phyloP scores from a whole-genome alignment of 2,113 vertebrate species.

The Plectropomus leopardus region DNA sequence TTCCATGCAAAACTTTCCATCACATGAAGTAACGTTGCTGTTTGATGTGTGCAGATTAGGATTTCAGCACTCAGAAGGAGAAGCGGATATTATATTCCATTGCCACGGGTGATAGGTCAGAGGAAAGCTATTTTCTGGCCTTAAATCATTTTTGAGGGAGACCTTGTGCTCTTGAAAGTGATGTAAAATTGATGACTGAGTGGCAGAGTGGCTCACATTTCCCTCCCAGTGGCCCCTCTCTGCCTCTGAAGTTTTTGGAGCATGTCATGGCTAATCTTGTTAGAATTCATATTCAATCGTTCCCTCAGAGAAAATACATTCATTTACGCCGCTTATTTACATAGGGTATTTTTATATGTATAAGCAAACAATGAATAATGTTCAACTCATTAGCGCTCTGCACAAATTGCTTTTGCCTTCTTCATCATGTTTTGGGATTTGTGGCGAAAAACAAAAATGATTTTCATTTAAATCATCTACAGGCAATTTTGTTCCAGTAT shows the following conservation, averaged over 20 bases:
- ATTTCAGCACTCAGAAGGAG: constrained; percentile 35
- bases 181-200: constrained; percentile 77
- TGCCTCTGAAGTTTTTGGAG: constrained; percentile 66
- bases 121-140: constrained; percentile 68
- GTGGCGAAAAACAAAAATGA: constrained; percentile 31
- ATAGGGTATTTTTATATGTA: constrained; percentile 46
- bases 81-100: constrained; percentile 60
- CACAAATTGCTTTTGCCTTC: constrained; percentile 53
- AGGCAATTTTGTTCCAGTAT: constrained; percentile 54
- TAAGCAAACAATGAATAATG: constrained; percentile 50
- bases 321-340: constrained; percentile 50
- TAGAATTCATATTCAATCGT: constrained; percentile 56
- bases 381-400: constrained; percentile 41
- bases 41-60: constrained; percentile 64
- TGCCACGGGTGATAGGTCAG: constrained; percentile 55
- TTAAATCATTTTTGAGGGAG: constrained; percentile 72
- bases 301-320: constrained; percentile 45
- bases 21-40: constrained; percentile 27
- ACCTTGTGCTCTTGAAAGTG: constrained; percentile 56
- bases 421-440: constrained; percentile 59
- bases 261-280: constrained; percentile 69
- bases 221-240: constrained; percentile 40
- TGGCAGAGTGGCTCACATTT: constrained; percentile 68
- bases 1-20: constrained; percentile 42
- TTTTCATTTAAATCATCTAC: constrained; percentile 63